Evolutionary conservation across 2,888 invertebrate species (phyloP), one percentile per base, ranked within the genome.

Genomic region (Folsomia manolachei): DNA sequence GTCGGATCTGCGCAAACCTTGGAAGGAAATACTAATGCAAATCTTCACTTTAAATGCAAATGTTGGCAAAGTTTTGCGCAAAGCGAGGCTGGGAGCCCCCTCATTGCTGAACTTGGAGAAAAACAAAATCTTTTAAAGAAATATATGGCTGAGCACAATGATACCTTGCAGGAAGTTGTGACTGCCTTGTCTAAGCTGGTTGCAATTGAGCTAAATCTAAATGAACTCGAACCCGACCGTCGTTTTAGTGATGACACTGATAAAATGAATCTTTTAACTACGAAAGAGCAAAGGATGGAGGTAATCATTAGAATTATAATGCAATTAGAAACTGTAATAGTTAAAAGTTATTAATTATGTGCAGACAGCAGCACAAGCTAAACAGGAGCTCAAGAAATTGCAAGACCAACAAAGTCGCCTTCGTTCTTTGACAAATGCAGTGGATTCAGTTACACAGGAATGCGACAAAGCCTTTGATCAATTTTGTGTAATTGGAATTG

Each of bases 271-370:
- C 21, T 56, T n/a, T 39, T 39, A 14, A 39, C 39, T 4, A 39
- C 56, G n/a, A 56, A 56, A n/a, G 56, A 56, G 56, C 56, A 56
- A 19, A 56, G 56, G 56, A 56, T 14, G n/a, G 39, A 39, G 39
- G 39, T 39, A 39, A 9, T 39, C 18, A 56, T 7, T 56, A 56
- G 56, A 21, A 56, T 14, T 14, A 56, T 9, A 39, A 39, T 39
- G 4, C 56, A 4, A 7, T 56, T 56, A n/a, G n/a, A n/a, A n/a
- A 14, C 21, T 56, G n/a, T n/a, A 56, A 19, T 56, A 56, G 18
- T 56, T 19, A 56, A 56, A 56, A 56, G 51, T 51, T 51, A 51
- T 51, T 9, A 11, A 11, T 51, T 51, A 51, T 51, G 9, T 14
- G 7, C 56, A 56, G 56, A 56, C 21, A 14, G 56, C 56, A 4